phyloP scores from a whole-genome alignment of 1,140 invertebrate genomes.

The Drosophila littoralis region DNA sequence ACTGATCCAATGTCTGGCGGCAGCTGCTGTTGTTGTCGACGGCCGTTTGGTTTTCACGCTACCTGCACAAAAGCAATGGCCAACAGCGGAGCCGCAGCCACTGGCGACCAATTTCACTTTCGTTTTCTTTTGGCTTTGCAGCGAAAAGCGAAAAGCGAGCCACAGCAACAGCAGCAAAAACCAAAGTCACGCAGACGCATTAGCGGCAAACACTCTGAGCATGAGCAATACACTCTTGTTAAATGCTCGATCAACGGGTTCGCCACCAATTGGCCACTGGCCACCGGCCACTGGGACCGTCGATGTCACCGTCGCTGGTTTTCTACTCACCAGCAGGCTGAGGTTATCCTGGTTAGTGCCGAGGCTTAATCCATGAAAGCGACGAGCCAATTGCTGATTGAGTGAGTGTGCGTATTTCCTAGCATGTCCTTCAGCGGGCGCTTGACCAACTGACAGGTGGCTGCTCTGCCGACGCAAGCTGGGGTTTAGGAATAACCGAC shows the following conservation, averaged over 20 bases:
- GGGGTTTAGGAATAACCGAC: conserved; percentile 57
- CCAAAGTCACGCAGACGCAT: conserved; percentile 75
- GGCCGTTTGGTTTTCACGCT: conserved; percentile 62
- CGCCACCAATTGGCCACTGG: conserved; percentile 9
- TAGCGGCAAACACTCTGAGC: conserved; percentile 59
- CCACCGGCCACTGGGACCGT: not conserved
- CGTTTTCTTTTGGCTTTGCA: conserved; percentile 71
- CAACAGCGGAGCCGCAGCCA: conserved; percentile 36
- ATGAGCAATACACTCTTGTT: conserved; percentile 70
- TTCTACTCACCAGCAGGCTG: conserved; percentile 67
- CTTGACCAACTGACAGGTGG: not conserved
- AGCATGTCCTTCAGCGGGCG: not conserved
- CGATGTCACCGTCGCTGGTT: conserved; percentile 35
- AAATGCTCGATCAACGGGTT: conserved; percentile 42
- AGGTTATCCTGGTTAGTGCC: conserved; percentile 66
- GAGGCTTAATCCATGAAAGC: conserved; percentile 69
- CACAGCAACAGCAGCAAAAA: conserved; percentile 46
- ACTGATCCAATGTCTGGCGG: conserved; percentile 34
- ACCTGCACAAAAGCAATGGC: conserved; percentile 72
- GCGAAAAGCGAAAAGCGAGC: conserved; percentile 62
- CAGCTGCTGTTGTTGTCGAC: conserved; percentile 27
- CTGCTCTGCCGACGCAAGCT: conserved; percentile 38
- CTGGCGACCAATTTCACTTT: conserved; percentile 74
- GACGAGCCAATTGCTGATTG: conserved; percentile 45
- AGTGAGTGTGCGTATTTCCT: conserved; percentile 15